Conservation (phyloP, 2,797 vertebrate genomes). For the Spheniscus humboldti region DNA sequence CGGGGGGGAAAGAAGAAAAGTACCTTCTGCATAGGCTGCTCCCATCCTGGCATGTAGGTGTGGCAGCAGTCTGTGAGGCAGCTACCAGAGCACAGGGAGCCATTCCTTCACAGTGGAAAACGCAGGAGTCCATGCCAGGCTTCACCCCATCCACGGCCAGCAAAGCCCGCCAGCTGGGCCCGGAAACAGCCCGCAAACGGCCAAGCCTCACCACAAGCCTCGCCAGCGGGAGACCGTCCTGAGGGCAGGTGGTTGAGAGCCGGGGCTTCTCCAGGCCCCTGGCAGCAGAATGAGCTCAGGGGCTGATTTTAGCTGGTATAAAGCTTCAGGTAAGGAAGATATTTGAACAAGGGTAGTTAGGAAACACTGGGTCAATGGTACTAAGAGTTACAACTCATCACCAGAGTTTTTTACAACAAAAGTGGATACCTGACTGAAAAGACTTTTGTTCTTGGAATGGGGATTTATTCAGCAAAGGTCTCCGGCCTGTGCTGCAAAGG, state of each 20-base stretch:
- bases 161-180: fast-evolving
- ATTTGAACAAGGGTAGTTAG: not conserved
- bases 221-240: fast-evolving
- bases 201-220: fast-evolving
- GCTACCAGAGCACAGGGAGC: not conserved
- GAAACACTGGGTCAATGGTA: not conserved
- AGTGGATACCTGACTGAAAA: not conserved
- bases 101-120: not conserved
- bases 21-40: not conserved
- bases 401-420: not conserved
- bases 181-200: fast-evolving
- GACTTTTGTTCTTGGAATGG: not conserved
- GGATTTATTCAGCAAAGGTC: not conserved
- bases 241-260: fast-evolving
- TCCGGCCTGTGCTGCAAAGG: not conserved
- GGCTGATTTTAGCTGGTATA: not conserved
- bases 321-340: not conserved
- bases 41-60: fast-evolving
- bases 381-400: not conserved
- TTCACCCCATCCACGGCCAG: fast-evolving
- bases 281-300: not conserved
- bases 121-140: not conserved
- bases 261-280: too few relatives aligned
- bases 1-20: fast-evolving
- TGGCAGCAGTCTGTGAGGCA: not conserved